phyloP scores from a whole-genome alignment of 53 echinoderm and acorn worm genomes.

The Glandiceps talaboti region DNA sequence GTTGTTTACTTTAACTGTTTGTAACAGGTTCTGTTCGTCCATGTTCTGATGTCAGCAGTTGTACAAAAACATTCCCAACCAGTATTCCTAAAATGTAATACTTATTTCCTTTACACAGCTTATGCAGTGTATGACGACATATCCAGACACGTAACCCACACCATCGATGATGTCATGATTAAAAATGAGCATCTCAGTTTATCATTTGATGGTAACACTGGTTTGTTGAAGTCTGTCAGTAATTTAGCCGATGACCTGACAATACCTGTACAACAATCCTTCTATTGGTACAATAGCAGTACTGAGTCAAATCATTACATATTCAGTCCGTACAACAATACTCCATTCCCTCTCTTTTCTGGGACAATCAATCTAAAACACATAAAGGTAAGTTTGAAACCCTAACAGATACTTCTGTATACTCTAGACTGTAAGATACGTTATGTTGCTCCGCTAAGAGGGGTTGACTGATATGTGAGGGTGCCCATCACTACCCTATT shows the following conservation, averaged over 20 bases:
- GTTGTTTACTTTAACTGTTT: too few relatives aligned
- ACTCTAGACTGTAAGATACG: too few relatives aligned
- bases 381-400: neutral
- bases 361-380: neutral
- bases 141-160: neutral
- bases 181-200: neutral
- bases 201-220: constrained; percentile 1
- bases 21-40: too few relatives aligned
- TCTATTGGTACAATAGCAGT: constrained; percentile 6
- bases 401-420: too few relatives aligned
- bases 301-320: neutral
- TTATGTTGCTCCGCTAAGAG: too few relatives aligned
- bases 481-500: too few relatives aligned
- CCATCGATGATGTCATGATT: neutral
- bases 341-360: neutral
- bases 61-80: too few relatives aligned
- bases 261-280: neutral
- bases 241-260: neutral
- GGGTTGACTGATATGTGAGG: too few relatives aligned
- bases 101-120: too few relatives aligned
- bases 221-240: constrained; percentile 1
- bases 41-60: too few relatives aligned
- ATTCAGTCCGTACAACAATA: neutral
- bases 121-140: too few relatives aligned
- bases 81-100: too few relatives aligned